Evolutionary conservation across 92 coral and sea anemone species (phyloP), one percentile per base, ranked within the genome.

Genomic region (Galaxea fascicularis): DNA sequence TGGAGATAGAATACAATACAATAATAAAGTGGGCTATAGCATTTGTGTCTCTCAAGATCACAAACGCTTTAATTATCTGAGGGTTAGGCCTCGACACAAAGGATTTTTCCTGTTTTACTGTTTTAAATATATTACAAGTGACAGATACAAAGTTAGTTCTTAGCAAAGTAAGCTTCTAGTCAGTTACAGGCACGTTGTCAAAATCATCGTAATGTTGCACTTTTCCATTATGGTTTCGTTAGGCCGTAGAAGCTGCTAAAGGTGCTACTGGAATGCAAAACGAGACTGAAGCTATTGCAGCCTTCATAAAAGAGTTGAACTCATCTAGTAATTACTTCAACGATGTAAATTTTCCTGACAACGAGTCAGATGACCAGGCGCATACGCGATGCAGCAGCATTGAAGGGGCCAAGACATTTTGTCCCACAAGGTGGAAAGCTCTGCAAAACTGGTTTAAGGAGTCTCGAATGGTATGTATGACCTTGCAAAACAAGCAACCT

Each of bases 351-450:
- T 66, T 95, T 73, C 98, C 98, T 14, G 58, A 66, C 15, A 95
- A 95, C 74, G 98, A 95, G 76, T 91, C 95, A 14, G 80, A 86
- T 66, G 72, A 88, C 27, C 70, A 92, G 9, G 98, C 98, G 29
- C 89, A 90, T 78, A 49, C 18, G 51, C 84, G 52, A 80, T 95
- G 98, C 76, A 90, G 92, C 65, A 70, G 79, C 44, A 30, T 77
- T 28, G 83, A 89, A 54, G 95, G 88, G 30, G 98, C 98, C 25
- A 88, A 90, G 90, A 95, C 80, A 65, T 67, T 91, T 57, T 95
- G 98, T 26, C 98, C 98, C 20, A 86, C 74, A 31, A 84, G 98
- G 30, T 95, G 98, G 98, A 88, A 84, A 58, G 91, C 93, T 28
- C 56, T 95, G 24, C 85, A 83, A 76, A 80, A 76, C 44, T 95